Evolutionary conservation across 2,113 vertebrate species (phyloP).

Genomic region (Tapirus terrestris): DNA sequence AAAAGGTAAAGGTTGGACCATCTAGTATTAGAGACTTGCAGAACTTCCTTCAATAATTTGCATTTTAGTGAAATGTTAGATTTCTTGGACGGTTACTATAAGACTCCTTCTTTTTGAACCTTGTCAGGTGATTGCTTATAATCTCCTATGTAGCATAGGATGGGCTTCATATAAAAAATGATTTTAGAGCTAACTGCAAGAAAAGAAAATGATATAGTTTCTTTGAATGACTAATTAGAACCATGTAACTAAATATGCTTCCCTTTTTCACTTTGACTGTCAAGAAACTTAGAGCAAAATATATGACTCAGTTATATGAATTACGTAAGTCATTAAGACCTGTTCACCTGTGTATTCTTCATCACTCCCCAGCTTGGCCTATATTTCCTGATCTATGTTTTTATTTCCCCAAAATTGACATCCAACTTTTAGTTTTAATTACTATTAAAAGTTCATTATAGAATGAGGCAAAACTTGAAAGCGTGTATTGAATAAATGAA

Average conservation of each 20-base stretch:
- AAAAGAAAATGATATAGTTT: background rate
- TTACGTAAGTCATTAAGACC: constrained; percentile 3
- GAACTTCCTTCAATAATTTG: background rate
- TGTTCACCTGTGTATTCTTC: background rate
- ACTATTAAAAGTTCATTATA: background rate
- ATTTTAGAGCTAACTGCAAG: background rate
- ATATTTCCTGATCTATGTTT: constrained; percentile 2
- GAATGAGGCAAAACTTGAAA: constrained; percentile 23
- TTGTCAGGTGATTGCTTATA: background rate
- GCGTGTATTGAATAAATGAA: background rate
- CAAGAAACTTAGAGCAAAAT: constrained; percentile 10
- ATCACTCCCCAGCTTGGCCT: background rate
- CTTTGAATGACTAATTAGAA: constrained; percentile 22
- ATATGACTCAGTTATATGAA: background rate
- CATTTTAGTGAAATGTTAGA: background rate
- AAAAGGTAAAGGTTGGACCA: background rate
- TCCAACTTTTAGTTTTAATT: background rate
- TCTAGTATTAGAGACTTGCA: background rate
- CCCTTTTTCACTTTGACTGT: background rate
- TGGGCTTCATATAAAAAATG: background rate
- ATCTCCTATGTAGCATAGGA: background rate
- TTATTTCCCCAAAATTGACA: background rate
- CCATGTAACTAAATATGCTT: background rate
- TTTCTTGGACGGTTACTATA: background rate
- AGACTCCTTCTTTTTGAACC: background rate